phyloP scores from a whole-genome alignment of 2,113 vertebrate genomes.

The Fregetta grallaria region DNA sequence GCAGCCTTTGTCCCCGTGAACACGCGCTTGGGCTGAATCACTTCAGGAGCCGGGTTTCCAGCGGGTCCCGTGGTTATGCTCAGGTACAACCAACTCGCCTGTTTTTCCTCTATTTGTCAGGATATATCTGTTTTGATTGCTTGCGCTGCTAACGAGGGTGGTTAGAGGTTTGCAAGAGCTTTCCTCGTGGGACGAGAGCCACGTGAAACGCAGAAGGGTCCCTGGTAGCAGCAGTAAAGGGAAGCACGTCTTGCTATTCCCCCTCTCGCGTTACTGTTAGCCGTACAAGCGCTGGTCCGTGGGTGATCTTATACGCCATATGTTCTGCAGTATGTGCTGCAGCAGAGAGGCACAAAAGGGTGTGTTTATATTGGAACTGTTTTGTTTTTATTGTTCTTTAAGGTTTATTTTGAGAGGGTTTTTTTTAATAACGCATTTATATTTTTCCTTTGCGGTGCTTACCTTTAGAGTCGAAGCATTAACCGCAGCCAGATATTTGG shows the following conservation, averaged over 20 bases:
- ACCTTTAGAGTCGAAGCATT: neutral
- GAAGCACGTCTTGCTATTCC: neutral
- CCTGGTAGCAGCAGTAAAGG: neutral
- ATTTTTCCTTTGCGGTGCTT: neutral
- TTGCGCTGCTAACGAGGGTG: rapidly evolving
- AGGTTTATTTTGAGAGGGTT: neutral
- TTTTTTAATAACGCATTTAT: neutral
- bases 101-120: neutral
- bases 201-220: neutral
- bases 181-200: too few species aligned
- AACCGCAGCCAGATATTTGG: neutral
- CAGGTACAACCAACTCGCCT: neutral
- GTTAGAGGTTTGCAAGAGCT: neutral
- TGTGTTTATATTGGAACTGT: neutral
- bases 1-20: too few species aligned
- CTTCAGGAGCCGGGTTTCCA: neutral
- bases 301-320: neutral
- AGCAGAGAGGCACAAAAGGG: neutral
- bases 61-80: rapidly evolving
- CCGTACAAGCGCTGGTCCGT: neutral
- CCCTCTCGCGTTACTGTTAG: neutral
- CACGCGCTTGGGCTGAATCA: neutral
- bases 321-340: neutral
- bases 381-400: neutral
- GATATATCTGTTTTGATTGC: neutral